These are phyloP conservation scores for Delia radicum DNA, from an alignment of 1,140 invertebrate genomes.

Conservation along the genomic window DNA sequence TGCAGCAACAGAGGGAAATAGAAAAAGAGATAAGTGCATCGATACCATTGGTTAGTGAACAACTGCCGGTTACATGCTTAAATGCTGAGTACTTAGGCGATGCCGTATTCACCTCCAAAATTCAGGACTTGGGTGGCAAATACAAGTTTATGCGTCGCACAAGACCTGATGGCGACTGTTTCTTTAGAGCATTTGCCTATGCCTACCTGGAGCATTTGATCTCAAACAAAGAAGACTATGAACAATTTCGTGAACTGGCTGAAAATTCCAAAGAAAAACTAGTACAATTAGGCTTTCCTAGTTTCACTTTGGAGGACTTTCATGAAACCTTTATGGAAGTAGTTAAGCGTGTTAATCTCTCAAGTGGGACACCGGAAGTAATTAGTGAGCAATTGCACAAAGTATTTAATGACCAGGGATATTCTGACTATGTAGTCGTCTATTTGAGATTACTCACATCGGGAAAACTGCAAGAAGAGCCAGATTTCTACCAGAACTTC, in stretches of 20 bases:
- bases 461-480: too few species aligned
- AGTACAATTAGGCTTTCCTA: slow-evolving; percentile 85
- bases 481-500: too few species aligned
- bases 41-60: slow-evolving; percentile 80
- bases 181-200: slow-evolving; percentile 94
- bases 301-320: slow-evolving; percentile 98
- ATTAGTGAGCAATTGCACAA: slow-evolving; percentile 71
- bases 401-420: slow-evolving; percentile 82
- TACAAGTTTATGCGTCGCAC: slow-evolving; percentile 77
- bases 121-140: slow-evolving; percentile 73
- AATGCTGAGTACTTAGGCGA: slow-evolving; percentile 85
- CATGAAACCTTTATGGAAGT: slow-evolving; percentile 97
- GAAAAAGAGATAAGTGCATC: slow-evolving; percentile 90
- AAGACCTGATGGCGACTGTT: slow-evolving; percentile 94
- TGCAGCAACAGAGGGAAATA: slow-evolving; percentile 85
- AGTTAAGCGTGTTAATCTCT: slow-evolving; percentile 74
- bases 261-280: slow-evolving; percentile 85
- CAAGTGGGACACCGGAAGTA: slow-evolving; percentile 45
- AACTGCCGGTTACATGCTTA: slow-evolving; percentile 69
- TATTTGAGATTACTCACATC: too few species aligned
- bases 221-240: slow-evolving; percentile 76
- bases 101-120: slow-evolving; percentile 82
- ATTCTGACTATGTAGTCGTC: slow-evolving; percentile 95
- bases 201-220: slow-evolving; percentile 89
- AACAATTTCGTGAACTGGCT: too few species aligned